Evolutionary conservation across 1,140 invertebrate species (phyloP).

Genomic region (Asobara japonica): DNA sequence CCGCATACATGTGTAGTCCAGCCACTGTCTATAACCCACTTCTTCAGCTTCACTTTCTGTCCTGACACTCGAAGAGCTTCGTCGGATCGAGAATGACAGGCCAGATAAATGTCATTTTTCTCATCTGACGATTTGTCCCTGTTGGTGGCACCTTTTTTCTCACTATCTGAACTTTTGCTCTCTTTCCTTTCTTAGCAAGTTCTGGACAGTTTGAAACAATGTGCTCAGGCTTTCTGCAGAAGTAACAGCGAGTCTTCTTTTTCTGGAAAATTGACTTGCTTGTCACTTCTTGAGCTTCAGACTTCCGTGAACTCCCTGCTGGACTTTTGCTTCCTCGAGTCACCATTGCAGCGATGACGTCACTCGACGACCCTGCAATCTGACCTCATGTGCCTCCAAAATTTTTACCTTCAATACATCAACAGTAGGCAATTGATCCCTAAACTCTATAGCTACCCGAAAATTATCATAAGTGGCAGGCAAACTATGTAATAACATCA

Average conservation of each 20-base stretch:
- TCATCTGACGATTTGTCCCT: neutral
- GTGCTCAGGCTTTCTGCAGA: neutral
- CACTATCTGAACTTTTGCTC: neutral
- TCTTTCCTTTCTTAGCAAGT: neutral
- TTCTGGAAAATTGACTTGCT: neutral
- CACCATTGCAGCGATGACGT: neutral
- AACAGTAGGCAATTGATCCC: conserved; percentile 39
- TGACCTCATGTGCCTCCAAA: neutral
- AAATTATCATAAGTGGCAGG: conserved; percentile 42
- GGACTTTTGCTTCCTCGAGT: neutral
- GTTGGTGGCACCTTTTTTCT: neutral
- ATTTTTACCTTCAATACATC: conserved; percentile 43
- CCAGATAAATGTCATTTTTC: neutral
- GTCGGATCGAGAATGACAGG: neutral
- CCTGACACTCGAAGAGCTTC: neutral
- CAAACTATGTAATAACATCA: conserved; percentile 13
- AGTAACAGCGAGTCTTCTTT: neutral
- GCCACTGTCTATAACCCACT: conserved; percentile 30
- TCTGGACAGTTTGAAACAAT: neutral
- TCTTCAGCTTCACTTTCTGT: neutral
- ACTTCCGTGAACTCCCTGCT: conserved; percentile 1
- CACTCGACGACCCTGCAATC: neutral
- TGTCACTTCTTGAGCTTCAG: neutral
- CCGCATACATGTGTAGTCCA: conserved; percentile 26
- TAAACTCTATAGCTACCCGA: conserved; percentile 41